These are phyloP conservation scores for Pyrgilauda ruficollis DNA, from an alignment of 2,113 vertebrate genomes.

Conservation along the genomic window DNA sequence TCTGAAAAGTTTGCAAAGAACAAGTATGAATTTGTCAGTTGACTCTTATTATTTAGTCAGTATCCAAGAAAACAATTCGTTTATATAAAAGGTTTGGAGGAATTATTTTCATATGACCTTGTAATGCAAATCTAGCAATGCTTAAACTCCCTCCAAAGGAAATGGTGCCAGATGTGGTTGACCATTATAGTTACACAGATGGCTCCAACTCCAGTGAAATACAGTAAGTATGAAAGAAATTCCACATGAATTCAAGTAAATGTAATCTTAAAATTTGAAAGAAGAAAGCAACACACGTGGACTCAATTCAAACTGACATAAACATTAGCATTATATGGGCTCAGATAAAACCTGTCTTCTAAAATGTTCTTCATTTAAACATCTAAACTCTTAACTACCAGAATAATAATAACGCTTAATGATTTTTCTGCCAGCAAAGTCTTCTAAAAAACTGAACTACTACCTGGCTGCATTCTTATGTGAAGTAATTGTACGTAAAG, in stretches of 20 bases:
- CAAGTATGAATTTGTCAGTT: conserved; percentile 15
- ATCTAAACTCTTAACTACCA: conserved; percentile 39
- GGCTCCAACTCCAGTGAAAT: conserved; percentile 61
- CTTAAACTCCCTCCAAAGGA: conserved; percentile 58
- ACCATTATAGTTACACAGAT: conserved; percentile 75
- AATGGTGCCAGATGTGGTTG: conserved; percentile 71
- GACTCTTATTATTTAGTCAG: conserved; percentile 53
- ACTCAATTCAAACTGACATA: conserved; percentile 67
- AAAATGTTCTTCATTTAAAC: conserved; percentile 62
- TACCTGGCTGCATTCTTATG: neutral
- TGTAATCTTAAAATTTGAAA: conserved; percentile 66
- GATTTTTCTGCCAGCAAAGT: conserved; percentile 36
- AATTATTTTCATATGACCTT: conserved; percentile 67
- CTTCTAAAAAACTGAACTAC: conserved; percentile 35
- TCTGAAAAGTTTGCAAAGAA: conserved; percentile 9
- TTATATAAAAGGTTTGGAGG: conserved; percentile 57
- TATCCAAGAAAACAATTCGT: conserved; percentile 40
- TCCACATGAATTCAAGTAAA: conserved; percentile 67
- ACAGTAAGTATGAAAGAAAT: conserved; percentile 74
- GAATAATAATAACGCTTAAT: conserved; percentile 27
- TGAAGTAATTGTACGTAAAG: neutral
- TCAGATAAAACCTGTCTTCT: conserved; percentile 57
- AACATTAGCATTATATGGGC: conserved; percentile 57
- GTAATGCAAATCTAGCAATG: conserved; percentile 69
- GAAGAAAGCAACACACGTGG: conserved; percentile 40